These are phyloP conservation scores for Notodonta ziczac DNA, from an alignment of 2,888 invertebrate genomes.

Conservation along the genomic window DNA sequence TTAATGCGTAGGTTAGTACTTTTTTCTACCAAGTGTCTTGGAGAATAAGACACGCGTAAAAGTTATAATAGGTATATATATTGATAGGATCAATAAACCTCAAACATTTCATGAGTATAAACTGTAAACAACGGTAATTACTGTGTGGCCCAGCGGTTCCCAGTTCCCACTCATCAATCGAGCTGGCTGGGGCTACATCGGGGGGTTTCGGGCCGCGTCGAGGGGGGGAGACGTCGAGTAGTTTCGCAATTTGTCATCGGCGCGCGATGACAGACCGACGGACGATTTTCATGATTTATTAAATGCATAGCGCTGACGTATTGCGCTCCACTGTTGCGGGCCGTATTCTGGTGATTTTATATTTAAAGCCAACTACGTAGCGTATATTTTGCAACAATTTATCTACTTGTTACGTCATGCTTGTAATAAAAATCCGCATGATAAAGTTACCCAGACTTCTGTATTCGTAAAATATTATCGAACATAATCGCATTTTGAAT, in stretches of 20 bases:
- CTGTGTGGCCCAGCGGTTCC: slow-evolving; percentile 2
- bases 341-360: slow-evolving; percentile 23
- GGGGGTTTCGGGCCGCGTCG: slow-evolving; percentile 14
- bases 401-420: no score
- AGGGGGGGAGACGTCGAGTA: slow-evolving; percentile 34
- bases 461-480: no score
- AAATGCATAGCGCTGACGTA: slow-evolving; percentile 64
- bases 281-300: slow-evolving; percentile 73
- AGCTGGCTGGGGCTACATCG: slow-evolving; percentile 5
- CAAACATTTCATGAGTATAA: background rate
- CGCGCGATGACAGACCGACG: slow-evolving; percentile 63
- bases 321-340: slow-evolving; percentile 41
- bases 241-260: slow-evolving; percentile 64
- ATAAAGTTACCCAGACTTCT: no score
- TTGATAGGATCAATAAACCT: no score
- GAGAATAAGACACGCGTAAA: no score
- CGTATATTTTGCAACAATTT: no score
- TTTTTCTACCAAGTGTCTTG: no score
- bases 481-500: no score
- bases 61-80: no score
- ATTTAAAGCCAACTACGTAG: no score
- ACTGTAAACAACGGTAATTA: slow-evolving; percentile 18
- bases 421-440: no score
- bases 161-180: slow-evolving; percentile 36
- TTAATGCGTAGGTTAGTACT: no score